Evolutionary conservation across 2,797 vertebrate species (phyloP), one percentile per base, ranked within the genome.

Genomic region (Alfaro cultratus): DNA sequence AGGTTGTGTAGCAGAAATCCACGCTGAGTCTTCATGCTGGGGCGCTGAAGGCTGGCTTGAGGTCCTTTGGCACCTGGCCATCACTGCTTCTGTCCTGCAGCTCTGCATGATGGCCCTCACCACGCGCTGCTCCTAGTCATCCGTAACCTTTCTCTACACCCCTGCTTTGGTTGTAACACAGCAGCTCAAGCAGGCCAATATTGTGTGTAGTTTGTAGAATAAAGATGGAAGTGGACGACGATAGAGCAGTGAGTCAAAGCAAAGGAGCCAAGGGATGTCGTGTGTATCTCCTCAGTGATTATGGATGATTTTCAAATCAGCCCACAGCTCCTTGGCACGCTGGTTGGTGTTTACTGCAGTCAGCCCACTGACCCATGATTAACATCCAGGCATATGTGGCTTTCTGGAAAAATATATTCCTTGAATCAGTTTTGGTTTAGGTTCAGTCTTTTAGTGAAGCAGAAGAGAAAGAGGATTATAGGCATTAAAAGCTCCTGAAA

Each of bases 311-410:
- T 86, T 83, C 80, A 91, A 89, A 93, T 81, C 49, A 87, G 83
- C 88, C 88, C 78, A 72, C 77, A 92, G 92, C 82, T 85, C 74
- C 88, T 91, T 92, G 87, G 90, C 91, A 91, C 84, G 83, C 81
- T 67, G 60, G 71, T 75, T 78, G 11, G 51, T 78, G 83, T 85
- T 47, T 91, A 79, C 76, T 90, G 82, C 78, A 77, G 85, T 90
- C 86, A 82, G 84, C 75, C 83, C 87, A 87, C 84, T 94, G 94
- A 95, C 91, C 93, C 90, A 79, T 93, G 85, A 57, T 78, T 84
- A 79, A 87, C 73, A 89, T 64, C 83, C 85, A 73, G 82, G 36
- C 73, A 86, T 88, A 91, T 81, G 83, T 87, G 80, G 73, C 57
- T 67, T 77, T 87, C 87, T 74, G 12, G 80, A 73, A 84, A 75